Conservation (phyloP, 2,797 vertebrate species). For the Glyptemys insculpta region DNA sequence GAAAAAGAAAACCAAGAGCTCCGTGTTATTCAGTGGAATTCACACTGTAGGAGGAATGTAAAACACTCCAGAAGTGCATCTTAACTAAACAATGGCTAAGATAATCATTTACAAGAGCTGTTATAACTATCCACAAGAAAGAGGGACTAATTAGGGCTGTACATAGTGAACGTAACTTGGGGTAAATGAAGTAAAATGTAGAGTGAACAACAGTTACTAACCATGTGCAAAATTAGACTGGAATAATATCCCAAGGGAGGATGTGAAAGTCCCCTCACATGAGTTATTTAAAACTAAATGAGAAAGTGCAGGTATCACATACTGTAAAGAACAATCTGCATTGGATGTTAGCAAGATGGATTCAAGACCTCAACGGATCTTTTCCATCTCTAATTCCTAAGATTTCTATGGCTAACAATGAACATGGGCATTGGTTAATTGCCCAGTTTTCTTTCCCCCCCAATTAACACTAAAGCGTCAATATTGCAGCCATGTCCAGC, state of each 20-base stretch:
- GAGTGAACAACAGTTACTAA: too few relatives aligned
- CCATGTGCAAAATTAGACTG: too few relatives aligned
- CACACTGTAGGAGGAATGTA: too few relatives aligned
- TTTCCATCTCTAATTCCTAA: not conserved
- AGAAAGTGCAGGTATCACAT: not conserved
- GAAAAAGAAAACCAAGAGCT: not conserved
- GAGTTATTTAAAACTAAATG: not conserved
- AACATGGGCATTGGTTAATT: not conserved
- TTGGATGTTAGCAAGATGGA: not conserved
- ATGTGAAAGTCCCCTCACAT: not conserved
- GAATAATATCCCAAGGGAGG: not conserved
- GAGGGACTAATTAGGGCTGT: too few relatives aligned
- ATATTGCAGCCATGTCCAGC: not conserved
- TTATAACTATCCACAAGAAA: too few relatives aligned
- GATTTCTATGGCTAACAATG: not conserved
- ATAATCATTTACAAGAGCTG: not conserved
- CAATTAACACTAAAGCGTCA: not conserved
- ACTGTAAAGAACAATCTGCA: not conserved
- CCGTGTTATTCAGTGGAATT: not conserved
- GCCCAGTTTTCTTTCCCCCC: not conserved
- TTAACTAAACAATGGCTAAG: not conserved
- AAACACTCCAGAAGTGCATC: too few relatives aligned
- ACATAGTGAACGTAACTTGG: too few relatives aligned
- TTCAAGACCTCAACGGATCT: too few relatives aligned
- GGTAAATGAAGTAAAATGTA: too few relatives aligned